A percentile compares a stretch with the other conserved stretches of the same genome.
Conservation (phyloP, 2,888 invertebrate genomes). For the Cabera pusaria region DNA sequence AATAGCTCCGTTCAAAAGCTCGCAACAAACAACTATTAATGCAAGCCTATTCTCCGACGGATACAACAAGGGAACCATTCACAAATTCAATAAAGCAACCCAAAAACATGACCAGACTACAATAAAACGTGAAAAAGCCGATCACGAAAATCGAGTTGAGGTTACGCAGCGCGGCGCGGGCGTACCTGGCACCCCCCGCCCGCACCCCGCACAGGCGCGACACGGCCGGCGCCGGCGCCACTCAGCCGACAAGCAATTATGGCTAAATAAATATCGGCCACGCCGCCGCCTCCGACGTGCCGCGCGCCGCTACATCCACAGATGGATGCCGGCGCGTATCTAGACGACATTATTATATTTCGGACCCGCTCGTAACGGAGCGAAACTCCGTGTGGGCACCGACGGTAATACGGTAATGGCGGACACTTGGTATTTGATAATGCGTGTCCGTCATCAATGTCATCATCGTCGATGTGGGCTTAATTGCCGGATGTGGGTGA, state of each 20-base stretch:
- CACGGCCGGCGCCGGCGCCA: slow-evolving; percentile 82
- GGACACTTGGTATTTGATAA: slow-evolving; percentile 41
- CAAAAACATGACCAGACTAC: slow-evolving; percentile 73
- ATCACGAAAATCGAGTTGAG: slow-evolving; percentile 77
- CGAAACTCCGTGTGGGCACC: slow-evolving; percentile 59
- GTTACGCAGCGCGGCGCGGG: slow-evolving; percentile 67
- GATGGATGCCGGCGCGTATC: slow-evolving; percentile 66
- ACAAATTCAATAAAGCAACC: slow-evolving; percentile 76
- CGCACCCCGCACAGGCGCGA: slow-evolving; percentile 58
- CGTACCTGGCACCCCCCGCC: slow-evolving; percentile 56
- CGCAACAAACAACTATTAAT: slow-evolving; percentile 47
- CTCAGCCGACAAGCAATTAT: slow-evolving; percentile 80
- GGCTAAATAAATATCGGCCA: slow-evolving; percentile 82
- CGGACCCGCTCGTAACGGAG: slow-evolving; percentile 56
- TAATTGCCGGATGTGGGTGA: slow-evolving; percentile 58
- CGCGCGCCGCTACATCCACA: slow-evolving; percentile 58
- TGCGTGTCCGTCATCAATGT: slow-evolving; percentile 46
- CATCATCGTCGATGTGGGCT: slow-evolving; percentile 51
- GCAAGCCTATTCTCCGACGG: slow-evolving; percentile 43
- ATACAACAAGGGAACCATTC: slow-evolving; percentile 62
- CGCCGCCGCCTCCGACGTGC: slow-evolving; percentile 66
- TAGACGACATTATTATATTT: slow-evolving; percentile 71
- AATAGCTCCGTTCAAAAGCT: slow-evolving; percentile 37
- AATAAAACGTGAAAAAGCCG: slow-evolving; percentile 67
- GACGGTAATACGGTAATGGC: slow-evolving; percentile 51